Conservation (phyloP, 1,140 invertebrate genomes). For the Drosophila bocqueti region DNA sequence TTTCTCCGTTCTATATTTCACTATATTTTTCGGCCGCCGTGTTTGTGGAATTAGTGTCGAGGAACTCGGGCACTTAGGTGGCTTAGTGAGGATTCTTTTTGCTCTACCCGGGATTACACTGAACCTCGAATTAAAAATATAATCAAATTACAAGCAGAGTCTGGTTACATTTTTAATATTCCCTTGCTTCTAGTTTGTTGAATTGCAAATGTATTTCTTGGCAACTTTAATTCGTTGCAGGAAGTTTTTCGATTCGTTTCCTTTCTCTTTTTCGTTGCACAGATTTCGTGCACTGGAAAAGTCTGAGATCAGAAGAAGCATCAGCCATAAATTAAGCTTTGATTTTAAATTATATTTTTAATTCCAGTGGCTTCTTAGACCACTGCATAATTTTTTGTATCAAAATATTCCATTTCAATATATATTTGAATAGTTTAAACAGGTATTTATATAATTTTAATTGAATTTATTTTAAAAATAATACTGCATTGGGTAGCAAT, state of each 20-base stretch:
- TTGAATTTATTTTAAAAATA: not conserved
- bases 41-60: slow-evolving; percentile 33
- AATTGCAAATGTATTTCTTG: slow-evolving; percentile 46
- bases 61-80: slow-evolving; percentile 4
- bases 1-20: slow-evolving; percentile 10
- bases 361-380: not conserved
- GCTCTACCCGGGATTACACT: not conserved
- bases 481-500: not conserved
- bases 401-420: not conserved
- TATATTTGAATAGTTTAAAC: not conserved
- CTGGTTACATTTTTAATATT: slow-evolving; percentile 9
- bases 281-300: slow-evolving; percentile 13
- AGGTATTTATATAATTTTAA: not conserved
- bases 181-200: slow-evolving; percentile 20
- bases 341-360: not conserved
- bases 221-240: slow-evolving; percentile 31
- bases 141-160: slow-evolving; percentile 28
- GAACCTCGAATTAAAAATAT: slow-evolving; percentile 15
- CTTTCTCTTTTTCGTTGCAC: slow-evolving; percentile 3
- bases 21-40: slow-evolving; percentile 24
- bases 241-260: slow-evolving; percentile 12
- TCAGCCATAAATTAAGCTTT: not conserved
- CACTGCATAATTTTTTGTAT: not conserved
- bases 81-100: slow-evolving; percentile 27
- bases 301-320: not conserved